phyloP scores from a whole-genome alignment of 2,888 invertebrate genomes.

The Zygaena filipendulae region DNA sequence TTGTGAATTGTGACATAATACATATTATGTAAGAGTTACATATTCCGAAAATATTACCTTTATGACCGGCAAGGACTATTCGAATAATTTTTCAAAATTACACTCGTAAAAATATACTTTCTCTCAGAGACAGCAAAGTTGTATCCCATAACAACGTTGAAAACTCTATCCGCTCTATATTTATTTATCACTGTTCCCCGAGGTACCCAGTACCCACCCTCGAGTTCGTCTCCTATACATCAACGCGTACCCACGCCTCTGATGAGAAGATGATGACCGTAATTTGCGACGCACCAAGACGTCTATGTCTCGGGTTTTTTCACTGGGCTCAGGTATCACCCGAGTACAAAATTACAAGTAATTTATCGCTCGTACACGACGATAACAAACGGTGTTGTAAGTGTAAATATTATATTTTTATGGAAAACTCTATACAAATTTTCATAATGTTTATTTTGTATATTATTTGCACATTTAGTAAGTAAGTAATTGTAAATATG shows the following conservation, averaged over 20 bases:
- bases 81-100: too few relatives aligned
- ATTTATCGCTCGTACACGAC: constrained; percentile 56
- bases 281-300: constrained; percentile 69
- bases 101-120: too few relatives aligned
- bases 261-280: constrained; percentile 69
- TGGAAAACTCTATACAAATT: too few relatives aligned
- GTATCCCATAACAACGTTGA: too few relatives aligned
- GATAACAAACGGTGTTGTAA: constrained; percentile 33
- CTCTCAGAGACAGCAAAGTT: constrained; percentile 10
- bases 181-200: constrained; percentile 19
- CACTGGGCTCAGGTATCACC: constrained; percentile 65
- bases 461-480: constrained; percentile 11
- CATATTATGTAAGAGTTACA: too few relatives aligned
- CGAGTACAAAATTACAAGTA: constrained; percentile 64
- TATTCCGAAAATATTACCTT: too few relatives aligned
- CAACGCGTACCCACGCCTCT: constrained; percentile 60
- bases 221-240: constrained; percentile 53
- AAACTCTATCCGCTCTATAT: constrained; percentile 3
- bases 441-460: too few relatives aligned
- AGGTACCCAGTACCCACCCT: too few relatives aligned
- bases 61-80: too few relatives aligned
- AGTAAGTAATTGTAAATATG: too few relatives aligned
- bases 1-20: too few relatives aligned
- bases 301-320: constrained; percentile 68
- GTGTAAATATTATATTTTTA: constrained; percentile 24